Conservation (phyloP, 2,113 vertebrate species). For the Labeo rohita region DNA sequence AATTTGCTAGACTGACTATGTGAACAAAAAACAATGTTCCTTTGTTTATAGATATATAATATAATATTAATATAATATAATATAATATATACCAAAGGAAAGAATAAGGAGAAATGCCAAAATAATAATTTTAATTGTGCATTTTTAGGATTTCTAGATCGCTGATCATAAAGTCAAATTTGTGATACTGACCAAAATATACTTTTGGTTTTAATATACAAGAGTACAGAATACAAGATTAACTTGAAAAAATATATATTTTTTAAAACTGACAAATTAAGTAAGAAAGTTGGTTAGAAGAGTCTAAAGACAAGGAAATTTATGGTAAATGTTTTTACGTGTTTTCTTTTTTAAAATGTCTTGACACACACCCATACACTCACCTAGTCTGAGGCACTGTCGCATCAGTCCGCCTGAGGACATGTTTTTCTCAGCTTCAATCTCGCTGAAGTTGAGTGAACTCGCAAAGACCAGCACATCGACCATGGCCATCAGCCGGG, state of each 20-base stretch:
- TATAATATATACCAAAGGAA: no score
- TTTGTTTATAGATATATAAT: no score
- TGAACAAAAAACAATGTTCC: no score
- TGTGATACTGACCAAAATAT: no score
- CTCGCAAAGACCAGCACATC: slow-evolving; percentile 96
- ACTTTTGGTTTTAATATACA: not conserved
- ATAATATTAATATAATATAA: no score
- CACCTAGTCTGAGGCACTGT: slow-evolving; percentile 93
- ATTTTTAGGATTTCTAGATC: no score
- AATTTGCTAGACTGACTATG: no score
- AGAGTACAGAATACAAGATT: not conserved
- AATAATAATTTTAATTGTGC: no score
- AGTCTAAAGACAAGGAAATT: not conserved
- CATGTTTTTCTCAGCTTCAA: slow-evolving; percentile 99
- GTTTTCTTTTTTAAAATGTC: slow-evolving; percentile 1
- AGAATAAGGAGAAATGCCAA: no score
- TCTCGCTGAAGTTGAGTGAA: slow-evolving; percentile 97
- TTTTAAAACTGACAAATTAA: not conserved
- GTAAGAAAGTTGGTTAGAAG: not conserved
- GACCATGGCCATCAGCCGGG: slow-evolving; percentile 96
- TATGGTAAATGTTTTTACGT: not conserved
- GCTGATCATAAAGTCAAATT: no score
- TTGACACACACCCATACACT: slow-evolving; percentile 58
- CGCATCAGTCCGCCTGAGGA: slow-evolving; percentile 96
- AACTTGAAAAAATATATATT: not conserved